A percentile compares a stretch with the other conserved stretches of the same genome.
These are phyloP conservation scores for Corythucha ciliata DNA, from an alignment of 2,888 invertebrate genomes.

Conservation along the genomic window DNA sequence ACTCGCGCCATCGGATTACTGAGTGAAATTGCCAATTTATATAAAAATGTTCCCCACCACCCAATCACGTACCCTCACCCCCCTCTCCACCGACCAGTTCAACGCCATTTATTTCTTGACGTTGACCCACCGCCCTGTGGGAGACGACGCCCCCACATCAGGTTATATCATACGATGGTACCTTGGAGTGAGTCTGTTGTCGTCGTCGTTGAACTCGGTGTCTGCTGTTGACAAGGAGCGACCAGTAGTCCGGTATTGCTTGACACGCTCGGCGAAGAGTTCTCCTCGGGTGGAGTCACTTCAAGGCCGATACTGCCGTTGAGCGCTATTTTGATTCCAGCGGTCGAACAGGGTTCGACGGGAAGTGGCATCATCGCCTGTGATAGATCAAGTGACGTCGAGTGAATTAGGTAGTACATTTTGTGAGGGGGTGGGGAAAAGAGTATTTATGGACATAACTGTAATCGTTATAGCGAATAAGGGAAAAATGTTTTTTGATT, in stretches of 20 bases:
- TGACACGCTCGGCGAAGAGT: conserved; percentile 35
- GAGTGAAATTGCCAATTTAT: too few relatives aligned
- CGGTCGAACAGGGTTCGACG: conserved; percentile 30
- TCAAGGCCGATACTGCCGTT: conserved; percentile 80
- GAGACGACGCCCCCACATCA: conserved; percentile 83
- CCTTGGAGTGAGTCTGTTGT: conserved; percentile 49
- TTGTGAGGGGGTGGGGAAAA: background rate
- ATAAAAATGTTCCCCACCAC: too few relatives aligned
- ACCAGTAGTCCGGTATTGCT: conserved; percentile 44
- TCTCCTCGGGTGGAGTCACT: conserved; percentile 60
- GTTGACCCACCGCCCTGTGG: conserved; percentile 52
- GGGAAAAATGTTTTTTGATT: conserved; percentile 2
- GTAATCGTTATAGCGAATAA: background rate
- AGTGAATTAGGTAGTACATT: background rate
- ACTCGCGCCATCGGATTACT: too few relatives aligned
- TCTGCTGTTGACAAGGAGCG: too few relatives aligned
- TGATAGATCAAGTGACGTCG: conserved; percentile 7
- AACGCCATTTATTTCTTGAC: conserved; percentile 59
- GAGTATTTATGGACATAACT: background rate
- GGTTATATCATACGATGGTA: conserved; percentile 91
- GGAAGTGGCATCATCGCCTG: conserved; percentile 29
- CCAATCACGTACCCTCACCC: too few relatives aligned
- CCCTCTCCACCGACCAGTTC: conserved; percentile 49
- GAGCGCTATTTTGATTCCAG: conserved; percentile 64
- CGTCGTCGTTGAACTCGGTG: conserved; percentile 27